phyloP scores from a whole-genome alignment of 1,140 invertebrate species.

The Macrocentrus cingulum region DNA sequence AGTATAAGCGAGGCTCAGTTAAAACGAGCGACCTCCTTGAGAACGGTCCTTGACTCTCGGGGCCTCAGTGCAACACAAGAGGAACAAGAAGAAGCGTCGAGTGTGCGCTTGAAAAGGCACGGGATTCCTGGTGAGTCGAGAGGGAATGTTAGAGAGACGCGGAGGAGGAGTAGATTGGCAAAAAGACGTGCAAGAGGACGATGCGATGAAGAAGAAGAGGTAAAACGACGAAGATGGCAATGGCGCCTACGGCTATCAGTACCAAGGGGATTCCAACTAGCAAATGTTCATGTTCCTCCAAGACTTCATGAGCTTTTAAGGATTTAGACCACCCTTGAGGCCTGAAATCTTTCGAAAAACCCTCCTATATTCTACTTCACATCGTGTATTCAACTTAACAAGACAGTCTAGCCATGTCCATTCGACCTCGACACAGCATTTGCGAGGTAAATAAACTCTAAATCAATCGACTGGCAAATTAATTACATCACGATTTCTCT shows the following conservation, averaged over 20 bases:
- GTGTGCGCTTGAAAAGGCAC: slow-evolving; percentile 21
- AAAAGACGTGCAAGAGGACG: slow-evolving; percentile 16
- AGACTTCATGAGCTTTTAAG: background rate
- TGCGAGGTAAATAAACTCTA: no score
- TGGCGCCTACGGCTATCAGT: slow-evolving; percentile 37
- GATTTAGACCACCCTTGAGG: background rate
- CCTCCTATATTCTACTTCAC: no score
- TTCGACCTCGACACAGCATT: no score
- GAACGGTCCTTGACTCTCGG: slow-evolving; percentile 59
- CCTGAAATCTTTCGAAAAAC: background rate
- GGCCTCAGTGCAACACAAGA: slow-evolving; percentile 19
- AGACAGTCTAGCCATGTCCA: no score
- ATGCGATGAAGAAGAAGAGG: slow-evolving; percentile 23
- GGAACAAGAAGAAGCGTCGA: slow-evolving; percentile 30
- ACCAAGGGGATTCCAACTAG: slow-evolving; percentile 2
- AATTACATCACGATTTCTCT: no score
- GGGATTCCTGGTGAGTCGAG: slow-evolving; percentile 23
- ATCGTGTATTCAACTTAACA: no score
- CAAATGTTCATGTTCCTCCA: no score
- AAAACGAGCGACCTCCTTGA: slow-evolving; percentile 57
- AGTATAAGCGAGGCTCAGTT: slow-evolving; percentile 26
- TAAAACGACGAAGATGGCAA: slow-evolving; percentile 30
- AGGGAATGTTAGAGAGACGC: slow-evolving; percentile 25
- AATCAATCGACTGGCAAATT: no score
- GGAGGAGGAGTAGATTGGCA: slow-evolving; percentile 17